These are phyloP conservation scores for Oryzias javanicus DNA, from an alignment of 2,113 vertebrate species.

Conservation along the genomic window DNA sequence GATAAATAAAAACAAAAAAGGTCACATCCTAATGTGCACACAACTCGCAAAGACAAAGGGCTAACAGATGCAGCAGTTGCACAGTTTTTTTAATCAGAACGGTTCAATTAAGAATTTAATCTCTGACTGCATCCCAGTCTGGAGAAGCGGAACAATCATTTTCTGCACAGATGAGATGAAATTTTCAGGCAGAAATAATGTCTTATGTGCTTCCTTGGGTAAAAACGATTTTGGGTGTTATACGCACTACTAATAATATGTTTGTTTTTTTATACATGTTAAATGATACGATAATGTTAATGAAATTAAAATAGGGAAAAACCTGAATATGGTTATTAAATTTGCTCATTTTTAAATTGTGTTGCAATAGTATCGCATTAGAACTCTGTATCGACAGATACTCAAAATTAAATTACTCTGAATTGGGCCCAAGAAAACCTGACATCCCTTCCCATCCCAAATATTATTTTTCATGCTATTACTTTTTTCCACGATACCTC, in stretches of 20 bases:
- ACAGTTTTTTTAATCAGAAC: slow-evolving; percentile 54
- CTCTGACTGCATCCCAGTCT: slow-evolving; percentile 41
- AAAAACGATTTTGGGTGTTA: slow-evolving; percentile 27
- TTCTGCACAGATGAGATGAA: slow-evolving; percentile 15
- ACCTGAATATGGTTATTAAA: too few relatives aligned
- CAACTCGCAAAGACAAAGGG: slow-evolving; percentile 43
- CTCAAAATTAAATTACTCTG: too few relatives aligned
- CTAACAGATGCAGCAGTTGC: slow-evolving; percentile 28
- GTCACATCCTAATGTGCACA: slow-evolving; percentile 45
- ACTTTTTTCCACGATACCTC: too few relatives aligned
- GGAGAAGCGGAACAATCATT: slow-evolving; percentile 22
- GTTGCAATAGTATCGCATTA: too few relatives aligned
- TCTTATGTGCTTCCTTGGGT: slow-evolving; percentile 15
- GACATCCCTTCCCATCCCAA: too few relatives aligned
- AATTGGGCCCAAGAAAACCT: too few relatives aligned
- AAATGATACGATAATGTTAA: too few relatives aligned
- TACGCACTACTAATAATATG: slow-evolving; percentile 7
- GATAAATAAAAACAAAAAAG: slow-evolving; percentile 60
- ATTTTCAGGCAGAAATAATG: slow-evolving; percentile 36
- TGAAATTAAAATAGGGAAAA: too few relatives aligned
- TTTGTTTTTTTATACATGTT: background rate
- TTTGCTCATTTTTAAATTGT: too few relatives aligned
- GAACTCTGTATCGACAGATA: too few relatives aligned
- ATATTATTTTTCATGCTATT: too few relatives aligned
- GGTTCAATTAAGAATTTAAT: slow-evolving; percentile 53